Conservation (phyloP, 2,113 vertebrate species). For the Carollia perspicillata region DNA sequence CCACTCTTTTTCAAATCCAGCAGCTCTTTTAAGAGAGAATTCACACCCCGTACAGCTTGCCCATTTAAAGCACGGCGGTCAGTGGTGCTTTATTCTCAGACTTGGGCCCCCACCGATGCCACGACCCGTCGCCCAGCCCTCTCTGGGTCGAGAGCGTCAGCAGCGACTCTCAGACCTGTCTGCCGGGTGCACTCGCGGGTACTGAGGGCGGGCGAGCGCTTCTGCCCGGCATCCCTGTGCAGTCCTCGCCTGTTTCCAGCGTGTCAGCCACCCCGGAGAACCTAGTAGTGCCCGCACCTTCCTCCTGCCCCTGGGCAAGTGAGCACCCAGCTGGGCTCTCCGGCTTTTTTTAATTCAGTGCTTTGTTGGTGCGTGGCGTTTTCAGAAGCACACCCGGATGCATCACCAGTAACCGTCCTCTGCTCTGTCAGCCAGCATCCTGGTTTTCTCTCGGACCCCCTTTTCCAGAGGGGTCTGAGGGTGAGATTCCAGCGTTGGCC, state of each 20-base stretch:
- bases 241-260: neutral
- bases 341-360: neutral
- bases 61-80: neutral
- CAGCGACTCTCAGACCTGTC: neutral
- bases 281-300: neutral
- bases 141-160: neutral
- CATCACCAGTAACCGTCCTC: neutral
- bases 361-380: neutral
- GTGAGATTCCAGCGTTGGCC: neutral
- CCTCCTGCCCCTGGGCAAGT: neutral
- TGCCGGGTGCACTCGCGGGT: rapidly evolving
- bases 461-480: neutral
- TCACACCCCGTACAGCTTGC: neutral
- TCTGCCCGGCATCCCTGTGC: neutral
- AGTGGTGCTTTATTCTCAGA: too few relatives aligned
- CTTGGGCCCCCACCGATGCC: neutral
- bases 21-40: neutral
- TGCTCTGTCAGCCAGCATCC: neutral
- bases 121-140: rapidly evolving
- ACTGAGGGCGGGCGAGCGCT: neutral
- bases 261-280: too few relatives aligned
- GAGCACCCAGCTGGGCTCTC: neutral
- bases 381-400: neutral
- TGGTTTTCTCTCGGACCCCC: neutral
- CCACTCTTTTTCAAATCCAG: neutral